These are phyloP conservation scores for Macrocentrus cingulum DNA, from an alignment of 1,140 invertebrate genomes.

Conservation along the genomic window DNA sequence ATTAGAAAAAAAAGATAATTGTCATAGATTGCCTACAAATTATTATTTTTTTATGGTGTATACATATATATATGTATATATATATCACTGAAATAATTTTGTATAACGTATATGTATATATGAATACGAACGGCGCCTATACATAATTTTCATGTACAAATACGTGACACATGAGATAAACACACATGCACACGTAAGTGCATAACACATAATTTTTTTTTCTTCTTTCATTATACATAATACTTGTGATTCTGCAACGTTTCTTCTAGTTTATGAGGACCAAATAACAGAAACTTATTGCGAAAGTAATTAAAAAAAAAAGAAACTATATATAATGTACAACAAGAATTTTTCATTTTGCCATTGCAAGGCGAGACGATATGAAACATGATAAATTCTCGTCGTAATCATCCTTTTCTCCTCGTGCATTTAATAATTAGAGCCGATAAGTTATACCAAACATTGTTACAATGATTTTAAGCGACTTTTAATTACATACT, in stretches of 20 bases:
- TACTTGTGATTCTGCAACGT: neutral
- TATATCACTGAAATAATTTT: slow-evolving; percentile 2
- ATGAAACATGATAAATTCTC: too few species aligned
- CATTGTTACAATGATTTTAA: too few species aligned
- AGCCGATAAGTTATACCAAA: too few species aligned
- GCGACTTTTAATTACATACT: too few species aligned
- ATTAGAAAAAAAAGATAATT: neutral
- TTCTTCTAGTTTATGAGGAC: neutral
- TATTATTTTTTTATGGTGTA: slow-evolving; percentile 4
- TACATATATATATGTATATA: neutral
- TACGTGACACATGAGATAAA: slow-evolving; percentile 3
- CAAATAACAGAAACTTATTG: slow-evolving; percentile 8
- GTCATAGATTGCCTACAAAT: neutral
- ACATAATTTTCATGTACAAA: too few species aligned
- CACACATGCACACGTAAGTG: neutral
- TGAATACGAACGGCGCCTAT: slow-evolving; percentile 19
- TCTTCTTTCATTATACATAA: neutral
- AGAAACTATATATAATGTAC: too few species aligned
- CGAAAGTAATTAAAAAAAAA: slow-evolving; percentile 18
- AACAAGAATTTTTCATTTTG: slow-evolving; percentile 1
- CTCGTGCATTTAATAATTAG: too few species aligned
- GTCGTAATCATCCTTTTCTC: too few species aligned
- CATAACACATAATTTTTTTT: too few species aligned
- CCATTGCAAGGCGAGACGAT: too few species aligned
- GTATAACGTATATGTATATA: slow-evolving; percentile 6